These are phyloP conservation scores for Rhegmatorhina hoffmannsi DNA, from an alignment of 2,113 vertebrate genomes.

Conservation along the genomic window DNA sequence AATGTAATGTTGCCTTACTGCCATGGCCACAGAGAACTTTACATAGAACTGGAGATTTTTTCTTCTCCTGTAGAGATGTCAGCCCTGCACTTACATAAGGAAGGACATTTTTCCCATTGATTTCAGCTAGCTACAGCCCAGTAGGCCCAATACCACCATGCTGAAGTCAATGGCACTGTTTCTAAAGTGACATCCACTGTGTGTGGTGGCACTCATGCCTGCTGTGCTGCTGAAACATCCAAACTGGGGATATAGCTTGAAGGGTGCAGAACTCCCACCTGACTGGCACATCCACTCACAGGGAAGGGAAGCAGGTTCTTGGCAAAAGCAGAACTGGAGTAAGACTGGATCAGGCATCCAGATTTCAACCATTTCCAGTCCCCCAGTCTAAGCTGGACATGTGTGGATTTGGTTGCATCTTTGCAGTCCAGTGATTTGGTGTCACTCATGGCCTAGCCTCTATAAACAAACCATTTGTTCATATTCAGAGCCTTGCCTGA, in stretches of 20 bases:
- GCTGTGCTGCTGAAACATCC: background rate
- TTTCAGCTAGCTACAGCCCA: background rate
- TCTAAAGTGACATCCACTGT: background rate
- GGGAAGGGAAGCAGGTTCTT: background rate
- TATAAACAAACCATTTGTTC: background rate
- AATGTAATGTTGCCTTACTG: background rate
- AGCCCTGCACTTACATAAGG: background rate
- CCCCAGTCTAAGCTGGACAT: background rate
- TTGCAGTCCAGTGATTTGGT: background rate
- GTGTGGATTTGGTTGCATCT: background rate
- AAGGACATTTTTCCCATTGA: background rate
- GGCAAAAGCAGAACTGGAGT: background rate
- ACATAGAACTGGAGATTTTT: background rate
- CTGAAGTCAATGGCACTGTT: fast-evolving
- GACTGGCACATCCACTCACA: fast-evolving
- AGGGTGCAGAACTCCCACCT: background rate
- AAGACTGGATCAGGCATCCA: background rate
- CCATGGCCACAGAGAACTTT: background rate
- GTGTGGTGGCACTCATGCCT: fast-evolving
- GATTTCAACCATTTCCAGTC: background rate
- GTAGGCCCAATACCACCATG: fast-evolving
- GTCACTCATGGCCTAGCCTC: background rate
- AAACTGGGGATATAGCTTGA: fast-evolving
- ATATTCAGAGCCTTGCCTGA: background rate
- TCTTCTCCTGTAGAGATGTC: background rate